Percentiles rank a stretch among this genome's conserved stretches.
These are phyloP conservation scores for Marmota flaviventris DNA, from an alignment of 2,113 vertebrate species.

Conservation along the genomic window DNA sequence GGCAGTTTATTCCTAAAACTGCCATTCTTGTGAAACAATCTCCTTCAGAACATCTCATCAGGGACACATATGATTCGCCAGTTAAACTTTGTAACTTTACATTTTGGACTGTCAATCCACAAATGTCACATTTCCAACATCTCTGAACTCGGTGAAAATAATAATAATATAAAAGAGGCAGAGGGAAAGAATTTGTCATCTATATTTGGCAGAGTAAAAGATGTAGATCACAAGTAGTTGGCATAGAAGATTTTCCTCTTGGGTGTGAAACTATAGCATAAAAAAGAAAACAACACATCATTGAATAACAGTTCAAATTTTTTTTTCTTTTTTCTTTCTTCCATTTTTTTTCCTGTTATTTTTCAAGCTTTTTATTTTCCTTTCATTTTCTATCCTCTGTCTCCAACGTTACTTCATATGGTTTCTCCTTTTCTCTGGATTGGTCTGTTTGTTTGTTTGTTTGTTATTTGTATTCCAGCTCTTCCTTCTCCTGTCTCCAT, in stretches of 20 bases:
- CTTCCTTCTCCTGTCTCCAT: neutral
- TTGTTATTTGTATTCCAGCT: neutral
- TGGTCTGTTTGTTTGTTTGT: too few species aligned
- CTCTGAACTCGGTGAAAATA: neutral
- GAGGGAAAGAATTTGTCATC: neutral
- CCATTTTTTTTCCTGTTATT: neutral
- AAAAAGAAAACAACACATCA: neutral
- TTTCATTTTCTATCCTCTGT: neutral
- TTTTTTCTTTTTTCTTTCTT: neutral
- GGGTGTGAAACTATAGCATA: neutral
- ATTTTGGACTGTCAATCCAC: neutral
- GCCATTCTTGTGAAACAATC: neutral
- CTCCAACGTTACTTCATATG: neutral
- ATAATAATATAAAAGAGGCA: neutral
- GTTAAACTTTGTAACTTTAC: neutral
- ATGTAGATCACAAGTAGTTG: neutral
- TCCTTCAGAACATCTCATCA: neutral
- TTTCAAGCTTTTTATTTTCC: neutral
- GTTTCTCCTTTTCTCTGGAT: neutral
- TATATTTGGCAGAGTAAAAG: neutral
- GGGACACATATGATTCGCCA: neutral
- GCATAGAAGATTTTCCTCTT: neutral
- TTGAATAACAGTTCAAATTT: neutral
- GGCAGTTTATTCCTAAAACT: neutral
- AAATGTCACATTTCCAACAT: slow-evolving; percentile 19